Conservation (phyloP, 2,797 vertebrate species). For the Gastrophryne carolinensis region DNA sequence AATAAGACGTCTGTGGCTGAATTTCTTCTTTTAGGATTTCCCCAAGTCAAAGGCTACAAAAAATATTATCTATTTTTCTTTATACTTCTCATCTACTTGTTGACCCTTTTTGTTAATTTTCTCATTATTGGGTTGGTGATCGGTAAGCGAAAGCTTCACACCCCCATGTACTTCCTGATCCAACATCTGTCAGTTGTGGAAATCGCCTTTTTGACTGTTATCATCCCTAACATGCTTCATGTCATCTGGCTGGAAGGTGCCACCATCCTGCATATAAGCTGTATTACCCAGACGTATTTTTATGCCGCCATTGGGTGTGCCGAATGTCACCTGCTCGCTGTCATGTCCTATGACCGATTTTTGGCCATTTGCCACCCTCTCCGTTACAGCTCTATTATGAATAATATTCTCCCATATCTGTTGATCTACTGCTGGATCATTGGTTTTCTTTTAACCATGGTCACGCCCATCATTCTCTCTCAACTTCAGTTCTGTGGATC, state of each 20-base stretch:
- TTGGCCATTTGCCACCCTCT: conserved; percentile 22
- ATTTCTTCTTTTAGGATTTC: conserved; percentile 29
- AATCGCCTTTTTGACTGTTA: neutral
- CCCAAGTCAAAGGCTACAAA: neutral
- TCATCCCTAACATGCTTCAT: conserved; percentile 3
- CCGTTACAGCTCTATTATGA: conserved; percentile 4
- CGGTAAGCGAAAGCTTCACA: neutral
- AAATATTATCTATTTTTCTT: neutral
- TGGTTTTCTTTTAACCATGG: conserved; percentile 30
- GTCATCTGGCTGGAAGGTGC: neutral
- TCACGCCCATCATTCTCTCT: neutral
- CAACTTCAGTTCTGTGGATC: conserved; percentile 7
- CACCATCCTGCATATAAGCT: neutral
- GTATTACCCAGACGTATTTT: neutral
- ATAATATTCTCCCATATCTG: no score
- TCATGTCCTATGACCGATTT: conserved; percentile 29
- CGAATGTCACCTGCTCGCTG: neutral
- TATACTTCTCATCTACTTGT: neutral
- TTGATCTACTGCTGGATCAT: conserved; percentile 45
- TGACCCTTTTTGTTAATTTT: conserved; percentile 2
- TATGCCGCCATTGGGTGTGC: neutral
- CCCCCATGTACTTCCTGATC: conserved; percentile 9
- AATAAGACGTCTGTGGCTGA: conserved; percentile 2
- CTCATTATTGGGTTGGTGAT: conserved; percentile 4
- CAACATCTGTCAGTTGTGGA: neutral